Base-by-base conservation (phyloP, 1,140 invertebrate genomes). In the Bombus cullumanus region DNA sequence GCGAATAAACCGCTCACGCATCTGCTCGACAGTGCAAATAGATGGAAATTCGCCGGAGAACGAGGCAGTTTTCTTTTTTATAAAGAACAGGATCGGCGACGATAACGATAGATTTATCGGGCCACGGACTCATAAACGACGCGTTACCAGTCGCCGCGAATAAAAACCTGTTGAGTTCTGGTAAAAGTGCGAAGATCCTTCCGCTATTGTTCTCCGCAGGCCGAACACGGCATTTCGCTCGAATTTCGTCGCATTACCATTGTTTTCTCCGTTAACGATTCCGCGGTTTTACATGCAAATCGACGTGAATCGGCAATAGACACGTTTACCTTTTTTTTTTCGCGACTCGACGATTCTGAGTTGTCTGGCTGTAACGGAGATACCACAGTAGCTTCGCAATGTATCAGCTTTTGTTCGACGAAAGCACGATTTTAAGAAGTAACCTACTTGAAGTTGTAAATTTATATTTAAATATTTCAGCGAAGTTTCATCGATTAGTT, bases 151-250 rank as follows among this genome's bases (percentile, higher is more conserved):
- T 74, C 69, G 86, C 73, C 22, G 64, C 39, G 57, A 77, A 77
- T 88, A 85, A 89, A 88, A 88, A 89, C 87, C 86, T 89, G 87
- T 89, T 89, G 81, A 88, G 87, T 84, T 81, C 41, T 10, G 69
- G 10, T 71, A 43, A 39, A 74, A 28, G n/a, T 18, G 34, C 41
- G 59, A 53, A 77, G 62, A 75, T 66, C 79, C 41, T 74, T 74
- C 81, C 25, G 31, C 81, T n/a, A 82, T 82, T 82, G 81, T 83
- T 83, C 72, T 47, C 41, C 41, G 80, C 57, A 39, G 43, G 34
- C 18, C 31, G 80, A 74, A 59, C 53, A 39, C 37, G 53, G 3
- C 57, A 59, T 76, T 57, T 57, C 77, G 69, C 15, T 39, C 47
- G 71, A 82, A 82, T 82, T 57, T 82, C 80, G 41, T 68, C 77